A percentile compares a stretch with the other conserved stretches of the same genome.
These are phyloP conservation scores for Heterodera schachtii DNA, from an alignment of 1,140 invertebrate species.

Conservation along the genomic window DNA sequence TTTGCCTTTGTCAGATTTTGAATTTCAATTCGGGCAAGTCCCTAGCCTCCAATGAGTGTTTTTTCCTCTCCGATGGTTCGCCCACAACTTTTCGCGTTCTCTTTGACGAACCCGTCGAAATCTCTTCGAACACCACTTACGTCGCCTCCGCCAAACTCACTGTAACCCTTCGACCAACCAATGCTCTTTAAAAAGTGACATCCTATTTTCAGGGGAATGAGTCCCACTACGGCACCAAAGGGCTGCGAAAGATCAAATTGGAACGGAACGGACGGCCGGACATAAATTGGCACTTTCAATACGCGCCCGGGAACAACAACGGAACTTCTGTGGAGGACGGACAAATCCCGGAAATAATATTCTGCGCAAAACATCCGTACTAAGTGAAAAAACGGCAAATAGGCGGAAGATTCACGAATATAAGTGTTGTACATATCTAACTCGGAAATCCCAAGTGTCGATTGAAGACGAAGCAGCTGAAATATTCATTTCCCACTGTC, in stretches of 20 bases:
- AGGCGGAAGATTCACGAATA: background rate
- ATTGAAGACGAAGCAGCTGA: too few species aligned
- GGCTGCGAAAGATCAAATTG: slow-evolving; percentile 73
- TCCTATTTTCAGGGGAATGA: slow-evolving; percentile 76
- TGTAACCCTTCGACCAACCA: slow-evolving; percentile 67
- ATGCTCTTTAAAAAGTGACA: slow-evolving; percentile 8
- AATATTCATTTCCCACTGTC: too few species aligned
- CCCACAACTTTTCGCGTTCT: slow-evolving; percentile 81
- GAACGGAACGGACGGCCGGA: slow-evolving; percentile 18
- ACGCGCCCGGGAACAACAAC: slow-evolving; percentile 84
- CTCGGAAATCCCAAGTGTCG: too few species aligned
- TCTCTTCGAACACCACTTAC: slow-evolving; percentile 79
- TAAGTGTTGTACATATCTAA: too few species aligned
- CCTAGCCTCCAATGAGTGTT: slow-evolving; percentile 77
- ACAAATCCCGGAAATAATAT: slow-evolving; percentile 86
- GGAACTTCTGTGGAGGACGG: slow-evolving; percentile 86
- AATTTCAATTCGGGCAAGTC: slow-evolving; percentile 78
- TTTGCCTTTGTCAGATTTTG: slow-evolving; percentile 70
- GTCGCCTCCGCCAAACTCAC: slow-evolving; percentile 81
- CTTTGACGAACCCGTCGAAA: slow-evolving; percentile 85
- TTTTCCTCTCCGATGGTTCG: slow-evolving; percentile 80
- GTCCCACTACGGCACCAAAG: slow-evolving; percentile 84
- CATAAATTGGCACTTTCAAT: slow-evolving; percentile 81
- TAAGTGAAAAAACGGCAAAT: background rate
- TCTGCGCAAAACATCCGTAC: slow-evolving; percentile 68